Conservation (phyloP, 2,888 invertebrate genomes). For the Keiferia lycopersicella region DNA sequence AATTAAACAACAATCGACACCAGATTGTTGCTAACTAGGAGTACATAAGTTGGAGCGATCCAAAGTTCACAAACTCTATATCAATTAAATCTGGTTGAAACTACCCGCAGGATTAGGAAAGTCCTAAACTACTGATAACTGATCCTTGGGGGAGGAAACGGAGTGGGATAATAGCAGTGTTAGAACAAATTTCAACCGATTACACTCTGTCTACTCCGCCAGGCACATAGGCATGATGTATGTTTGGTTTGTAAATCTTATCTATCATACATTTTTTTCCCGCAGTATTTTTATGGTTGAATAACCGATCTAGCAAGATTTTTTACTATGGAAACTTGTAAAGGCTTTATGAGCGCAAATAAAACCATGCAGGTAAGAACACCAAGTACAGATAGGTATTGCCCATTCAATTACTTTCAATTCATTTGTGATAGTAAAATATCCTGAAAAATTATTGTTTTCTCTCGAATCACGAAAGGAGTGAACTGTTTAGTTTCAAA, state of each 20-base stretch:
- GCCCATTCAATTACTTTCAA: background rate
- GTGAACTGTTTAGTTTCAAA: constrained; percentile 14
- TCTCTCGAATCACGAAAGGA: background rate
- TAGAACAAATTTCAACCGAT: background rate
- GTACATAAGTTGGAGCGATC: constrained; percentile 1
- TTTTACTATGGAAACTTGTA: too few species aligned
- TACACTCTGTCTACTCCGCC: too few species aligned
- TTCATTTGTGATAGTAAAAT: background rate
- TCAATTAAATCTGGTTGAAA: constrained; percentile 19
- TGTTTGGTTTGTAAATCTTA: too few species aligned
- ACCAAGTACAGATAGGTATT: background rate
- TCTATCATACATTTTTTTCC: too few species aligned
- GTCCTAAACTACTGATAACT: constrained; percentile 46
- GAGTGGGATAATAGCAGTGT: background rate
- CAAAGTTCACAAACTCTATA: constrained; percentile 12
- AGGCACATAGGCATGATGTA: too few species aligned
- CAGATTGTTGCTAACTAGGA: constrained; percentile 10
- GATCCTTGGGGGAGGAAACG: constrained; percentile 40
- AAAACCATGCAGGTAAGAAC: too few species aligned
- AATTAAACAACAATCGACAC: background rate
- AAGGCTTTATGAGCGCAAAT: too few species aligned
- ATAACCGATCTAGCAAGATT: too few species aligned
- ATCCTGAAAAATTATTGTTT: constrained; percentile 5
- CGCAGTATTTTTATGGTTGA: too few species aligned
- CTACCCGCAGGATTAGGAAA: constrained; percentile 17